These are phyloP conservation scores for Chrysocyon brachyurus DNA, from an alignment of 2,797 vertebrate species.

Conservation along the genomic window DNA sequence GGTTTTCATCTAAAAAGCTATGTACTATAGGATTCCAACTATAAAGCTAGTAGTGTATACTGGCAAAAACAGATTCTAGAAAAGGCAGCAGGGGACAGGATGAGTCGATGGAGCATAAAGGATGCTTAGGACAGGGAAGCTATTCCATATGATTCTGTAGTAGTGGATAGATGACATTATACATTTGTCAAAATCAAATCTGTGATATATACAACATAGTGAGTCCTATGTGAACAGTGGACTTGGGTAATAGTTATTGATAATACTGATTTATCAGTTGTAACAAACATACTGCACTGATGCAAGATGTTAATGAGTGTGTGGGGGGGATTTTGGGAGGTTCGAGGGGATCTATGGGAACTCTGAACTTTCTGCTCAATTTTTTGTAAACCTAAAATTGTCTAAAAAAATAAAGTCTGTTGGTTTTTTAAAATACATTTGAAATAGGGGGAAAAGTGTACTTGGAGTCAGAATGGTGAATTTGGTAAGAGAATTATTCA, in stretches of 20 bases:
- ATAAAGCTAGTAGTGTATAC: no score
- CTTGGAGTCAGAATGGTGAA: background rate
- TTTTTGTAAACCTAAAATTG: background rate
- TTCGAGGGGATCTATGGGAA: background rate
- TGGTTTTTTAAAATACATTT: conserved; percentile 13
- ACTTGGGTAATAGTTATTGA: background rate
- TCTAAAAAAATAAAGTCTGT: conserved; percentile 10
- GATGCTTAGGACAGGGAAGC: background rate
- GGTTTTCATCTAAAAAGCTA: background rate
- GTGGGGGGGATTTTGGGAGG: no score
- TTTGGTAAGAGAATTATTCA: background rate
- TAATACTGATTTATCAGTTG: background rate
- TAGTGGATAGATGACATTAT: background rate
- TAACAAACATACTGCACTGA: background rate
- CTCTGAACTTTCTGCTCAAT: background rate
- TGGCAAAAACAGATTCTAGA: background rate
- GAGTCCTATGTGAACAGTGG: background rate
- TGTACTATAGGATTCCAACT: background rate
- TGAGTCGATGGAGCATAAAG: background rate
- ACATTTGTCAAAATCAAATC: background rate
- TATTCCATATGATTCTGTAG: rapidly evolving
- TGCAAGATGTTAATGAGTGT: background rate
- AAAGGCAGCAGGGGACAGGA: background rate
- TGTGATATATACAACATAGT: rapidly evolving
- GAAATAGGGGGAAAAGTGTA: background rate